Evolutionary conservation across 2,888 invertebrate species (phyloP).

Genomic region (Arctia plantaginis): DNA sequence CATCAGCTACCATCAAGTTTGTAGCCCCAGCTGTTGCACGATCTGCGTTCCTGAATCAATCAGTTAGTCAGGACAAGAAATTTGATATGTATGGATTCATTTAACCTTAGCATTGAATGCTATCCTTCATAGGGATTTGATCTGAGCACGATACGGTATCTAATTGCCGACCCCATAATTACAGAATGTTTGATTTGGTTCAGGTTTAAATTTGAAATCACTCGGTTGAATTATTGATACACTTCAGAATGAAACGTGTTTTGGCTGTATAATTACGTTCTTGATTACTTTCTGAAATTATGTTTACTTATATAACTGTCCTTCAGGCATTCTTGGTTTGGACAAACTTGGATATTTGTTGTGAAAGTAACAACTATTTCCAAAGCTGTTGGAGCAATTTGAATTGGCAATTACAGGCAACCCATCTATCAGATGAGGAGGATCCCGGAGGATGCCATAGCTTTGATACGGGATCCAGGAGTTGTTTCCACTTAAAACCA

Average conservation of each 20-base stretch:
- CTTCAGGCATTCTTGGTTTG: not conserved
- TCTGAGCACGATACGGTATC: not conserved
- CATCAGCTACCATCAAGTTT: too few species aligned
- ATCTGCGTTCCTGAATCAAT: not conserved
- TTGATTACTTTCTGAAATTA: not conserved
- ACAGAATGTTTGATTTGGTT: slow-evolving; percentile 7
- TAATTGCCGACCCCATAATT: slow-evolving; percentile 1
- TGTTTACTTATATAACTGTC: not conserved
- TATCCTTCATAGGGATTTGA: not conserved
- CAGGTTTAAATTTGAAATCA: not conserved
- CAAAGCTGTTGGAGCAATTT: not conserved
- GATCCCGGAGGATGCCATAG: not conserved
- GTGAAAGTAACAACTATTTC: not conserved
- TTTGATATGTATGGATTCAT: not conserved
- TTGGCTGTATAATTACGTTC: not conserved
- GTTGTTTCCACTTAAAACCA: too few species aligned
- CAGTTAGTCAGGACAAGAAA: not conserved
- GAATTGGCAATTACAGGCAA: not conserved
- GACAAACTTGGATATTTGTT: not conserved
- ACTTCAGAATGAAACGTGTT: slow-evolving; percentile 3
- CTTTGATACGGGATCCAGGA: not conserved
- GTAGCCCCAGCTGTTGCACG: too few species aligned
- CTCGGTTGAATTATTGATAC: not conserved
- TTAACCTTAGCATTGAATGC: not conserved
- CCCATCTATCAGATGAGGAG: not conserved